Percentiles rank a stretch among this genome's conserved stretches.
phyloP scores from a whole-genome alignment of 2,113 vertebrate genomes.

The Engraulis encrasicolus region DNA sequence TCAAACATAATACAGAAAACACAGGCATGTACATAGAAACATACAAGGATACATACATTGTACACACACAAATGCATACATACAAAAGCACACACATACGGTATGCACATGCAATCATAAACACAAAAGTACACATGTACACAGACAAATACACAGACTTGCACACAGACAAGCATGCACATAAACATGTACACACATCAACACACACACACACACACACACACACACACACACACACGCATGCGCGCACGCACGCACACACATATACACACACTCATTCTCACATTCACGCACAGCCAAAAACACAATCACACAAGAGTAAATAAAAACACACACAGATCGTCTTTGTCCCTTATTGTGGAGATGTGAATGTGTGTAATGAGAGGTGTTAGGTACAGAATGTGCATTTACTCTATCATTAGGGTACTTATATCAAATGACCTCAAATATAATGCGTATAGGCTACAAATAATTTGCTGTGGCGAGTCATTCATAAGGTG shows the following conservation, averaged over 20 bases:
- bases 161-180: too few relatives aligned
- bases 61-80: constrained; percentile 15
- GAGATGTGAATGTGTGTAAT: too few relatives aligned
- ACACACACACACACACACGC: neutral
- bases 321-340: too few relatives aligned
- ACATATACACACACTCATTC: neutral
- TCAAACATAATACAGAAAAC: constrained; percentile 26
- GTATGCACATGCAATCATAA: neutral
- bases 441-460: too few relatives aligned
- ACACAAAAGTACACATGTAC: neutral
- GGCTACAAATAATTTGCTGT: too few relatives aligned
- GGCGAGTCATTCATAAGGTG: too few relatives aligned
- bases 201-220: neutral
- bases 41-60: constrained; percentile 11
- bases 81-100: neutral
- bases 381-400: too few relatives aligned
- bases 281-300: neutral
- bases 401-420: too few relatives aligned
- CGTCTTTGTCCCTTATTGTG: too few relatives aligned
- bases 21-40: constrained; percentile 13
- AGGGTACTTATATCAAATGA: too few relatives aligned
- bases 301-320: too few relatives aligned
- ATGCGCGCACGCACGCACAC: neutral
- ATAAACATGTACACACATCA: neutral
- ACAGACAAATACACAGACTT: constrained; percentile 33